Base-by-base conservation (phyloP, 2,797 vertebrate species). In the Basileuterus tristriatus region DNA sequence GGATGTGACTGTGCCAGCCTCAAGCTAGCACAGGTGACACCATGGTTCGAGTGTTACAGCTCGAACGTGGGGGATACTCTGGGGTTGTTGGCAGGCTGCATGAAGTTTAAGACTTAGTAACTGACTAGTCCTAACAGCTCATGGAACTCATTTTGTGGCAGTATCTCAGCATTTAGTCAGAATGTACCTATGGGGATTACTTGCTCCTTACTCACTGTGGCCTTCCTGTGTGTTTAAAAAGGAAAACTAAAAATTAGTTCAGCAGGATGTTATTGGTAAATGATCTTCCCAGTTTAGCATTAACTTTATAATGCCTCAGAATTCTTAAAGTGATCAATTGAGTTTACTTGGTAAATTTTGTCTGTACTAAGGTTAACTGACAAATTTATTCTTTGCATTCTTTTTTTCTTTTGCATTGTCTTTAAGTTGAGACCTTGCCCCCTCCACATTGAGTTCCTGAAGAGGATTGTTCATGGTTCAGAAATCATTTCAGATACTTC, bases 1-100 rank as follows among this genome's bases (percentile, higher is more conserved):
- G 20, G 8, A 3, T 89, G 50, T 59, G 46, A 46, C 63, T 22
- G 4, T 36, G 24, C 37, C 2, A 8, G n/a, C 36, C 44, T 64
- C 23, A 36, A 65, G 30, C 32, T 59, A 44, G 11, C 36, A 17
- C 24, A 30, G 46, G 36, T 70, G n/a, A 12, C 1, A 0, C 0
- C 0, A 6, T 70, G 62, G 21, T 43, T 91, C 0, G 0, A 6
- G 6, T 77, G 29, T 65, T 64, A 10, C 0, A 49, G 27, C 39
- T 84, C 27, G 32, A 10, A 27, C 1, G 1, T 41, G 30, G 37
- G 44, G 52, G 32, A 6, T 56, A 12, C 0, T 0, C 34, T 43
- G 53, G 32, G 44, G 12, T 22, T 80, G 13, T 32, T 71, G 58
- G 11, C 70, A 50, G 75, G 9, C 65, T 79, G 34, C 3, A 2